Conservation (phyloP, 1,140 invertebrate genomes). For the Linepithema humile region DNA sequence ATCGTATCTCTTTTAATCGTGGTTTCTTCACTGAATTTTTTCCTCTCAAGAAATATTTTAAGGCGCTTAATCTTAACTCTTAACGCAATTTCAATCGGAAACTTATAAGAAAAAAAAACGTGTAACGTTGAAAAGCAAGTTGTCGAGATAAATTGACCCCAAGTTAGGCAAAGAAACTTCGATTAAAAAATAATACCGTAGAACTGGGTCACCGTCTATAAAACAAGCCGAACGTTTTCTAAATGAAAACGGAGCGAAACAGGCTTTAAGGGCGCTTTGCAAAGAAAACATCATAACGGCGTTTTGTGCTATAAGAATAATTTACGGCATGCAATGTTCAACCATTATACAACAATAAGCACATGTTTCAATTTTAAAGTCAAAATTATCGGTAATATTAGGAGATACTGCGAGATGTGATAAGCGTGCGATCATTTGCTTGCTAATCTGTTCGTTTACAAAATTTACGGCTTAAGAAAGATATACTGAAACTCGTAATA, state of each 20-base stretch:
- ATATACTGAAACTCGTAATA: background rate
- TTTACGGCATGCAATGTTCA: conserved; percentile 28
- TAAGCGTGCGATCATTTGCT: background rate
- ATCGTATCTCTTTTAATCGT: background rate
- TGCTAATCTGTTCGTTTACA: background rate
- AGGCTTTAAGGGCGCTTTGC: background rate
- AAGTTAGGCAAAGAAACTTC: background rate
- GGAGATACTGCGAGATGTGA: background rate
- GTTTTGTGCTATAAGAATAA: conserved; percentile 13
- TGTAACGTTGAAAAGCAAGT: background rate
- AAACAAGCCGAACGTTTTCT: background rate
- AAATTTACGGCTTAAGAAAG: conserved; percentile 1
- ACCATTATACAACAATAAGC: background rate
- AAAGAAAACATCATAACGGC: conserved; percentile 6
- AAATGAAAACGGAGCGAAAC: conserved; percentile 1
- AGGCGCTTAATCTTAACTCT: background rate
- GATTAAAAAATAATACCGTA: conserved; percentile 21
- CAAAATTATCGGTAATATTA: conserved; percentile 4
- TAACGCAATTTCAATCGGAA: background rate
- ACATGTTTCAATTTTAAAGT: conserved; percentile 8
- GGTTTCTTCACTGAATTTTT: background rate
- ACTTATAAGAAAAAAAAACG: background rate
- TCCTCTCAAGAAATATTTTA: background rate
- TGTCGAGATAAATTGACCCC: background rate
- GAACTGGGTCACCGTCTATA: background rate